These are phyloP conservation scores for Neosalanx taihuensis DNA, from an alignment of 2,797 vertebrate genomes.

Conservation along the genomic window DNA sequence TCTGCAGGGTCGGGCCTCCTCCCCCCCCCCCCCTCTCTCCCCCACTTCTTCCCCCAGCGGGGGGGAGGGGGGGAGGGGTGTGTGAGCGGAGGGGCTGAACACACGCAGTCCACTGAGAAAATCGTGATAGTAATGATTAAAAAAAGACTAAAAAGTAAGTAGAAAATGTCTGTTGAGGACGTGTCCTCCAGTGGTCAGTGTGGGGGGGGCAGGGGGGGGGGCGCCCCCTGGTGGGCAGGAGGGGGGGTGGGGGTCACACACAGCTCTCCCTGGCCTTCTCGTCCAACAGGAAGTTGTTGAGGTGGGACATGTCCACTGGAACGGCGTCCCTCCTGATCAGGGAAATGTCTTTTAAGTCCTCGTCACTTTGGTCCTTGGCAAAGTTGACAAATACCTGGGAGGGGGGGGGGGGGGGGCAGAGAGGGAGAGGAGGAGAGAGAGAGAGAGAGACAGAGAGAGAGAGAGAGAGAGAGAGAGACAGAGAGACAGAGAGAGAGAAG, in stretches of 20 bases:
- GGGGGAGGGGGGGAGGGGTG: no score
- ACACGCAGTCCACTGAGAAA: slow-evolving; percentile 65
- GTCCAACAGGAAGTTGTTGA: slow-evolving; percentile 85
- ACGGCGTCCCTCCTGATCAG: slow-evolving; percentile 89
- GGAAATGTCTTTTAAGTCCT: slow-evolving; percentile 92
- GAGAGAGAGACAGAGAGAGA: slow-evolving; percentile 11
- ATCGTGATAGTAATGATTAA: slow-evolving; percentile 60
- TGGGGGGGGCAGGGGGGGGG: slow-evolving; percentile 16
- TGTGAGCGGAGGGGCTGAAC: slow-evolving; percentile 52
- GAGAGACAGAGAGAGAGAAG: no score
- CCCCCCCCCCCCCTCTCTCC: slow-evolving; percentile 32
- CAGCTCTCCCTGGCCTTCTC: slow-evolving; percentile 91
- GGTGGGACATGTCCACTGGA: slow-evolving; percentile 85
- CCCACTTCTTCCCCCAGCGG: not conserved
- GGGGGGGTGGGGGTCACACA: slow-evolving; percentile 76
- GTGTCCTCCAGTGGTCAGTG: slow-evolving; percentile 30
- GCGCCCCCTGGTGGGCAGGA: slow-evolving; percentile 34
- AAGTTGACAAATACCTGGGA: slow-evolving; percentile 98
- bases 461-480: not conserved
- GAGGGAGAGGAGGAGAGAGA: not conserved
- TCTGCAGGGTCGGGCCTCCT: slow-evolving; percentile 50
- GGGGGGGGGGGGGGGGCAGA: not conserved
- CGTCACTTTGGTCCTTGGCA: slow-evolving; percentile 99
- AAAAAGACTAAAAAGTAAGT: slow-evolving; percentile 51
- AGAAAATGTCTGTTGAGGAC: slow-evolving; percentile 35